Conservation (phyloP, 1,140 invertebrate species). For the Drosophila pruinosa region DNA sequence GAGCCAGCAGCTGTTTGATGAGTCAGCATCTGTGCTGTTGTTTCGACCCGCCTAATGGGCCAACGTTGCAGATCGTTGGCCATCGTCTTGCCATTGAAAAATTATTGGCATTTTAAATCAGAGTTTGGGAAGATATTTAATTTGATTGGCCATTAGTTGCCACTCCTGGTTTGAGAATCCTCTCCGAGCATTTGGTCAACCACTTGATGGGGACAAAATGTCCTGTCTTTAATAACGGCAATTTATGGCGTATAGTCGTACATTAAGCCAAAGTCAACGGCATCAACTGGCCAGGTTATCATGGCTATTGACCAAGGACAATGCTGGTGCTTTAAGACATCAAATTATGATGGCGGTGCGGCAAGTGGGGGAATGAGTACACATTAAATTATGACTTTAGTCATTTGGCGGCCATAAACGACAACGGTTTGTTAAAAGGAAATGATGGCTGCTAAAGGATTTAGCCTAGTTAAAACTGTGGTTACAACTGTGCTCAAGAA, state of each 20-base stretch:
- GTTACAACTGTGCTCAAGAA: not conserved
- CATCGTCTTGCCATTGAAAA: slow-evolving; percentile 26
- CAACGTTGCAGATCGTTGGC: slow-evolving; percentile 4
- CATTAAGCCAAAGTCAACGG: slow-evolving; percentile 42
- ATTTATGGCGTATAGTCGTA: slow-evolving; percentile 45
- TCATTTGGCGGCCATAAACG: slow-evolving; percentile 58
- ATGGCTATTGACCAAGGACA: slow-evolving; percentile 3
- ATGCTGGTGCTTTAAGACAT: not conserved
- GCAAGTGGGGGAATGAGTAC: not conserved
- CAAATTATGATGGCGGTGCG: not conserved
- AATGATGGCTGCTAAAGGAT: slow-evolving; percentile 51
- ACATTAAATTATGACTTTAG: slow-evolving; percentile 67
- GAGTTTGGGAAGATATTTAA: slow-evolving; percentile 46
- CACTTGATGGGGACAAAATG: slow-evolving; percentile 37
- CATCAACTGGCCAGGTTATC: slow-evolving; percentile 30
- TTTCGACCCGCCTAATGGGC: slow-evolving; percentile 22
- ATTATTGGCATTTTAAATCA: slow-evolving; percentile 70
- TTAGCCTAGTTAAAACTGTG: slow-evolving; percentile 30
- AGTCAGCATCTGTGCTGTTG: slow-evolving; percentile 55
- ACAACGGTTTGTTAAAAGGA: slow-evolving; percentile 41
- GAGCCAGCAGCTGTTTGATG: slow-evolving; percentile 60
- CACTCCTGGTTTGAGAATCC: not conserved
- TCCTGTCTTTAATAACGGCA: slow-evolving; percentile 32
- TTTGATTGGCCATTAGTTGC: slow-evolving; percentile 45
- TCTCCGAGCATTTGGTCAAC: slow-evolving; percentile 16